These are phyloP conservation scores for Coenonympha glycerion DNA, from an alignment of 2,888 invertebrate species.

Conservation along the genomic window DNA sequence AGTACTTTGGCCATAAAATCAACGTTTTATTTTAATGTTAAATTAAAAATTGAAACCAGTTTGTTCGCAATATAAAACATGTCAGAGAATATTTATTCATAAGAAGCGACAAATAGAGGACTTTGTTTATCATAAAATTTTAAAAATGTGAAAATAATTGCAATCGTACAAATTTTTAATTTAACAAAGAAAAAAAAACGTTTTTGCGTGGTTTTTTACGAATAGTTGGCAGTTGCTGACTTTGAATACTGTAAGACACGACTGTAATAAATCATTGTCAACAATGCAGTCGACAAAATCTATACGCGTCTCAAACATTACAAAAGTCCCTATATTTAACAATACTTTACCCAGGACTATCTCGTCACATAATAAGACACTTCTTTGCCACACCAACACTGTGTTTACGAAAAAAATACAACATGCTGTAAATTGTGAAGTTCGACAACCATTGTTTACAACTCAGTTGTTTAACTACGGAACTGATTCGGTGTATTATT, in stretches of 20 bases:
- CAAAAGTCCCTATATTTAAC: conserved; percentile 48
- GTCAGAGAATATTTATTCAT: conserved; percentile 7
- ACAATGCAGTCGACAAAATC: conserved; percentile 56
- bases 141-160: conserved; percentile 7
- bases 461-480: conserved; percentile 43
- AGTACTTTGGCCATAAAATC: conserved; percentile 68
- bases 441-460: conserved; percentile 49
- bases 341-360: conserved; percentile 43
- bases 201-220: conserved; percentile 35
- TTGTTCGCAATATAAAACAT: conserved; percentile 1
- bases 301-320: conserved; percentile 35
- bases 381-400: conserved; percentile 32
- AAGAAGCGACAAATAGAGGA: conserved; percentile 4
- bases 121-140: conserved; percentile 7
- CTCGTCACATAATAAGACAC: conserved; percentile 47
- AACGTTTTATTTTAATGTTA: conserved; percentile 16
- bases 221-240: conserved; percentile 30
- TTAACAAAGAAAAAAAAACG: conserved; percentile 28
- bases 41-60: conserved; percentile 4
- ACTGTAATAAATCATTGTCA: conserved; percentile 60
- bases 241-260: conserved; percentile 34
- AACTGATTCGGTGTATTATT: conserved; percentile 32
- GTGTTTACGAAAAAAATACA: conserved; percentile 56
- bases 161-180: conserved; percentile 13
- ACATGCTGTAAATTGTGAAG: conserved; percentile 51